Evolutionary conservation across 2,797 vertebrate species (phyloP).

Genomic region (Ceryle rudis): DNA sequence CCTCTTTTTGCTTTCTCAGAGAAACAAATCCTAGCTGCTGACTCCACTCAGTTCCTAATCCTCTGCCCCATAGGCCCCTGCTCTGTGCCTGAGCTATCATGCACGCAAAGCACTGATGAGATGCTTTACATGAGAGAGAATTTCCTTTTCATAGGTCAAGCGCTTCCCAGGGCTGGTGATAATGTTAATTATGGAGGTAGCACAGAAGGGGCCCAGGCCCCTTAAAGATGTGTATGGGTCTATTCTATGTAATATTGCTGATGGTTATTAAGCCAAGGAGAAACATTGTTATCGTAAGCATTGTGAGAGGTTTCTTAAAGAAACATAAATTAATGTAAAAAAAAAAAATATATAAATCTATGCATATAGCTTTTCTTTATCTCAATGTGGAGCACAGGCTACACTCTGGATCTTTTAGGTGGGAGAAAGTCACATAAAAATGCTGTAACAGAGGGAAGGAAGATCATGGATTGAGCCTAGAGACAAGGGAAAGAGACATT

Average conservation of each 20-base stretch:
- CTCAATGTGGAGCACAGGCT: background rate
- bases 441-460: background rate
- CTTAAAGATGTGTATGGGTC: background rate
- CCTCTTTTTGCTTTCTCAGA: background rate
- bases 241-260: background rate
- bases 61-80: background rate
- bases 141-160: background rate
- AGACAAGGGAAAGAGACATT: background rate
- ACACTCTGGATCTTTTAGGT: background rate
- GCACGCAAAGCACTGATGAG: background rate
- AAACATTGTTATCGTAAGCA: background rate
- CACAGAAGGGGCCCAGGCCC: background rate
- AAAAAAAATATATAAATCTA: background rate
- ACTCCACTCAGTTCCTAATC: background rate
- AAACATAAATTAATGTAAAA: background rate
- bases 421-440: background rate
- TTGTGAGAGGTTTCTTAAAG: background rate
- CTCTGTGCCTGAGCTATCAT: background rate
- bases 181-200: background rate
- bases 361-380: background rate
- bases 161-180: background rate
- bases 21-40: background rate
- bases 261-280: background rate
- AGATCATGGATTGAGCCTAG: background rate
- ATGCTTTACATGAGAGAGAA: background rate